Evolutionary conservation across 2,113 vertebrate species (phyloP), one percentile per base, ranked within the genome.

Genomic region (Upupa epops): DNA sequence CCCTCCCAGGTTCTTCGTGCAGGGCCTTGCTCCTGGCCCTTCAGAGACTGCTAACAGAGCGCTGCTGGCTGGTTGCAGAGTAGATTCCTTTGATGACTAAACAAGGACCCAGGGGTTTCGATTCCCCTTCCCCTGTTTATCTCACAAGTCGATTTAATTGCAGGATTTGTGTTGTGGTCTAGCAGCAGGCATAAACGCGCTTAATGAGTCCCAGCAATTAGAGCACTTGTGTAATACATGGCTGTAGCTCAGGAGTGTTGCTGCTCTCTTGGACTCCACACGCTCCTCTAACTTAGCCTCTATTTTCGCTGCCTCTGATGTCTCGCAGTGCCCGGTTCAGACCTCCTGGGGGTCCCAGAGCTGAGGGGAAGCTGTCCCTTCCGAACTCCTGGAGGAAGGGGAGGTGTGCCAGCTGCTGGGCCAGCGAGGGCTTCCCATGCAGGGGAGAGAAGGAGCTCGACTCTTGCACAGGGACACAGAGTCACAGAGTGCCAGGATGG

Each of bases 31-130:
- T 76, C 25, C 76, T 79, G 61, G 40, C 88, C 68, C 71, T 95
- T 85, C 88, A 76, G 59, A 91, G 68, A 18, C 71, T 37, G 28
- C 54, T 93, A 93, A 88, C 76, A 46, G 78, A 86, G 84, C 89
- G 66, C 46, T 69, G 54, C 59, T 61, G 58, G 77, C 66, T 93
- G 81, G 69, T 55, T 78, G 66, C 59, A 58, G 69, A 93, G 90
- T 40, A 92, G 71, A 75, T 90, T 84, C 75, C 59, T 95, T 90
- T 95, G 77, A 91, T 79, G 70, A 40, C 77, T 93, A 85, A 86
- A 89, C 78, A 90, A 92, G 89, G 16, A 90, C 12, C 36, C 40
- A 65, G 40, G 74, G 87, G 25, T 82, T 89, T 84, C 32, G 66
- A 58, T 79, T 92, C 71, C 80, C 56, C 37, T 65, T 26, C 20